These are phyloP conservation scores for Clarias pachynema DNA, from an alignment of 2,797 vertebrate genomes.

Conservation along the genomic window DNA sequence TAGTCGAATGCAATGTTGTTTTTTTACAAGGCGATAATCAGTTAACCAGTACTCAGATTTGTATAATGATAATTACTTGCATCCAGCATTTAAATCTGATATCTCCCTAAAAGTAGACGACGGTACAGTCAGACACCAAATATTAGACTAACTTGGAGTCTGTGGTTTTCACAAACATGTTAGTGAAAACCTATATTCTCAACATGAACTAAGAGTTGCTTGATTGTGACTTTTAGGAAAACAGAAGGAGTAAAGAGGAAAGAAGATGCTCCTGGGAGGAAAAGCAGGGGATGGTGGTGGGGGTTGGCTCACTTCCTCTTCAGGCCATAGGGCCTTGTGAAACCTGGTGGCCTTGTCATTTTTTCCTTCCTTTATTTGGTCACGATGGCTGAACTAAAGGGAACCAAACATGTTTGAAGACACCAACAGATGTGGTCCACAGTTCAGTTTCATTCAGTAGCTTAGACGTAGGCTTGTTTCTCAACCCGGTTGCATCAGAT, in stretches of 20 bases:
- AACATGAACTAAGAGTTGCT: background rate
- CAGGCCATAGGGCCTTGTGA: slow-evolving; percentile 58
- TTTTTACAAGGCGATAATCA: background rate
- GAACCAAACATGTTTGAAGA: slow-evolving; percentile 16
- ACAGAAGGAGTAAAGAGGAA: slow-evolving; percentile 44
- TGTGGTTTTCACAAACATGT: background rate
- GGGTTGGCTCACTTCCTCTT: slow-evolving; percentile 55
- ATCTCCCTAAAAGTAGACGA: background rate
- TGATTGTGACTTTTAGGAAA: slow-evolving; percentile 29
- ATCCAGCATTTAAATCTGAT: background rate
- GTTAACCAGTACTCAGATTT: background rate
- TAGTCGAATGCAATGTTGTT: background rate
- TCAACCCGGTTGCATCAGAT: background rate
- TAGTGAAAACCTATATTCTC: background rate
- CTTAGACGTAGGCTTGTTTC: background rate
- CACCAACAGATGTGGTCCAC: slow-evolving; percentile 18
- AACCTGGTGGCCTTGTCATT: slow-evolving; percentile 56
- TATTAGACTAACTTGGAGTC: background rate
- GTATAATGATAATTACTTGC: background rate
- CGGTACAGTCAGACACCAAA: background rate
- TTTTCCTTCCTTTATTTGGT: slow-evolving; percentile 58
- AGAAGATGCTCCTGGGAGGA: slow-evolving; percentile 50
- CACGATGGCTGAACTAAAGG: slow-evolving; percentile 32
- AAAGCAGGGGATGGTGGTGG: slow-evolving; percentile 33
- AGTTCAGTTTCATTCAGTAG: slow-evolving; percentile 22